Base-by-base conservation (phyloP, 2,888 invertebrate genomes). In the Homarus gammarus region DNA sequence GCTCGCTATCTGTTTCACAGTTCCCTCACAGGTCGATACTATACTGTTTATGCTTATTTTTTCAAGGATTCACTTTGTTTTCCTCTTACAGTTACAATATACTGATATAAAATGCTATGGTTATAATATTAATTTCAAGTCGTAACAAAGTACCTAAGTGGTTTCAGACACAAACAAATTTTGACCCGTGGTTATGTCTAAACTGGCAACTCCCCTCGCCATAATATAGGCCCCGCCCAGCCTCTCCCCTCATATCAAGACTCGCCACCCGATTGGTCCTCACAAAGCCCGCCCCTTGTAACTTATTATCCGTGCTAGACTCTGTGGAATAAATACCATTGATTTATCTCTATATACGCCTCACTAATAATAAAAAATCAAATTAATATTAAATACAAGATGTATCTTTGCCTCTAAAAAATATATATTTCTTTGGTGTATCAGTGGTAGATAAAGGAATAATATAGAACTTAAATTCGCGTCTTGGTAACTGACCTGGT, bases 171-270 rank as follows among this genome's bases (percentile, higher is more conserved):
- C 18, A 84, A 84, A 33, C 36, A 72, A 27, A 56, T 49, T 33
- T 51, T 36, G 22, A 49, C 72, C 51, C 31, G 10, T 70, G 72
- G 49, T 31, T 70, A 84, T 72, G 72, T 49, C 22, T 31, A 33
- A 44, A 31, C 44, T 44, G 84, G 84, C 68, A 84, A 75, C 86
- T 86, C 87, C 82, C 82, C 87, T 82, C 75, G 51, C 33, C 75
- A 33, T 81, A 27, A 27, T 38, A 15, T 18, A 81, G n/a, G 81
- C 82, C 36, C 87, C 87, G 87, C 87, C 87, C 87, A 73, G 12
- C 87, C 64, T 64, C 82, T 87, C 87, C 87, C 87, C 87, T 87
- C 87, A 82, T 82, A 73, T 82, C 82, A 49, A 73, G 40, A 33
- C 82, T 64, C 75, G 64, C 33, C n/a, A 72, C 38, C 82, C 49